Evolutionary conservation across 2,113 vertebrate species (phyloP).

Genomic region (Silurus meridionalis): DNA sequence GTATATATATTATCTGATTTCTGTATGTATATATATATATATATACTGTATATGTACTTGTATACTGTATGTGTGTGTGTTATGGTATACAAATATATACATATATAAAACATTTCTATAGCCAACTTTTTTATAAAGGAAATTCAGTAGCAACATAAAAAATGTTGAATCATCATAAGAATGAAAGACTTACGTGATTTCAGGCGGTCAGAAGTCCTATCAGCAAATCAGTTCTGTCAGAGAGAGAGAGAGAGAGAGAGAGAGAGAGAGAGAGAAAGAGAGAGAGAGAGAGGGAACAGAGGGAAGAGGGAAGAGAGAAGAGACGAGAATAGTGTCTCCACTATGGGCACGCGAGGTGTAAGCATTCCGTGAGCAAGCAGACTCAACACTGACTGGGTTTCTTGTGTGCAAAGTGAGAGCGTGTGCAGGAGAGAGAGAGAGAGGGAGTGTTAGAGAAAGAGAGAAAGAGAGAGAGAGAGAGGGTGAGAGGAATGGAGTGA

Average conservation of each 20-base stretch:
- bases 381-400: conserved; percentile 9
- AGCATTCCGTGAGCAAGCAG: background rate
- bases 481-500: background rate
- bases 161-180: background rate
- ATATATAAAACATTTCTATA: background rate
- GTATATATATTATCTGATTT: no score
- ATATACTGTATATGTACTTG: no score
- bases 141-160: background rate
- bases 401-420: conserved; percentile 13
- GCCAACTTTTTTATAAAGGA: background rate
- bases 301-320: conserved; percentile 1
- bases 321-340: background rate
- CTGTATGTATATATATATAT: no score
- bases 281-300: conserved; percentile 13
- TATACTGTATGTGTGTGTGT: no score
- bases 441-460: background rate
- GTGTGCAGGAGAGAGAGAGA: background rate
- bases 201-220: conserved; percentile 1
- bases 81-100: no score
- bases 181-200: conserved; percentile 17
- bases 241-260: background rate
- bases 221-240: background rate
- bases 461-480: background rate
- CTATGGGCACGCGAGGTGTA: background rate
- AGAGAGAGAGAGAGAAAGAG: background rate